Evolutionary conservation across 2,888 invertebrate genomes (phyloP).

Genomic region (Temnothorax rugatulus): DNA sequence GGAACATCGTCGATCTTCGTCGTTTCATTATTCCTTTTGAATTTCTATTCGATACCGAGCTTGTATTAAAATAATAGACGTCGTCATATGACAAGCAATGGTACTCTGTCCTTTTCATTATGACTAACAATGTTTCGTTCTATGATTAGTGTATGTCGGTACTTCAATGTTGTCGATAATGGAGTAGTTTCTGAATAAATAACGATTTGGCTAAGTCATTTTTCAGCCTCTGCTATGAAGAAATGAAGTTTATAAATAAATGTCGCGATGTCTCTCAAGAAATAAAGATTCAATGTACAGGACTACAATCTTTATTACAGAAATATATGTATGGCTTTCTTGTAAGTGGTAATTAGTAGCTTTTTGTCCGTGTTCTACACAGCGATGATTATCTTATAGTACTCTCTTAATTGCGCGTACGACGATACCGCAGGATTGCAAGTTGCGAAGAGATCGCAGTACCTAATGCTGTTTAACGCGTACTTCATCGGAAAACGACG

Average conservation of each 20-base stretch:
- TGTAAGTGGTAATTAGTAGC: neutral
- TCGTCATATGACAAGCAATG: neutral
- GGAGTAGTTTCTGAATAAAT: neutral
- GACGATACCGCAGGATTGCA: neutral
- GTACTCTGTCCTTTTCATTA: neutral
- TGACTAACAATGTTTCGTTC: neutral
- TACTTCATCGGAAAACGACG: neutral
- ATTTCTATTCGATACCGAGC: neutral
- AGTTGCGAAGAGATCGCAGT: neutral
- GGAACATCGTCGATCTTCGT: neutral
- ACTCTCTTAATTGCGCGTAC: neutral
- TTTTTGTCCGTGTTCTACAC: neutral
- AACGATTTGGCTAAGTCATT: neutral
- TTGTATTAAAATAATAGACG: neutral
- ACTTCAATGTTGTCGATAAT: neutral
- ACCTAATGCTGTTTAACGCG: neutral
- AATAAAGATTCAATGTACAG: neutral
- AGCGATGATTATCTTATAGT: slow-evolving; percentile 18
- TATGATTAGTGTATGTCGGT: neutral
- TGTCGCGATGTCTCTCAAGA: neutral
- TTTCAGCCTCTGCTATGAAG: neutral
- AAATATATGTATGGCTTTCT: neutral
- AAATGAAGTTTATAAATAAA: neutral
- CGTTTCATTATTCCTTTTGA: neutral
- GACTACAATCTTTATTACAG: neutral